Conservation (phyloP, 2,113 vertebrate species). For the Cepphus grylle region DNA sequence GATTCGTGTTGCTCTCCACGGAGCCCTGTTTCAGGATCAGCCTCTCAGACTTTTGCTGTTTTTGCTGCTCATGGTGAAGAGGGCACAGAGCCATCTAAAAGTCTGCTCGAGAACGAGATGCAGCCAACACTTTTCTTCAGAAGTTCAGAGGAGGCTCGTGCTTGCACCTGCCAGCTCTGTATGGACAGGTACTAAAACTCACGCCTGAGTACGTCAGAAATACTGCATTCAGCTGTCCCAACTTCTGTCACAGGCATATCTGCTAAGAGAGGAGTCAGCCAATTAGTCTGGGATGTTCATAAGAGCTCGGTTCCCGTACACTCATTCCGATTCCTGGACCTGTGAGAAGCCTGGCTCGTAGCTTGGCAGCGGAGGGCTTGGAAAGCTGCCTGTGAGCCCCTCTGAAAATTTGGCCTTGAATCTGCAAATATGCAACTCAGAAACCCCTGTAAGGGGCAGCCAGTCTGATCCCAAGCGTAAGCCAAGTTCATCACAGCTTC, state of each 20-base stretch:
- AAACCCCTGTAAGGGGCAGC: neutral
- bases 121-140: neutral
- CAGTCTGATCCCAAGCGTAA: neutral
- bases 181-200: neutral
- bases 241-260: neutral
- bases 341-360: neutral
- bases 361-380: neutral
- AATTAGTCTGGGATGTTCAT: neutral
- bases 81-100: neutral
- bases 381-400: neutral
- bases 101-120: neutral
- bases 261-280: neutral
- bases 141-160: neutral
- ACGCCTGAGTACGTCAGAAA: neutral
- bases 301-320: neutral
- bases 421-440: neutral
- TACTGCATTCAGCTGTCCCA: neutral
- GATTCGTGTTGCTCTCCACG: neutral
- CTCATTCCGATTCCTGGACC: neutral
- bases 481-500: slow-evolving; percentile 25
- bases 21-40: neutral
- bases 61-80: neutral
- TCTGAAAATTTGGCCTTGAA: neutral
- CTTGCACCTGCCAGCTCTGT: neutral
- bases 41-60: neutral